Conservation (phyloP, 2,113 vertebrate genomes). For the Takifugu flavidus region DNA sequence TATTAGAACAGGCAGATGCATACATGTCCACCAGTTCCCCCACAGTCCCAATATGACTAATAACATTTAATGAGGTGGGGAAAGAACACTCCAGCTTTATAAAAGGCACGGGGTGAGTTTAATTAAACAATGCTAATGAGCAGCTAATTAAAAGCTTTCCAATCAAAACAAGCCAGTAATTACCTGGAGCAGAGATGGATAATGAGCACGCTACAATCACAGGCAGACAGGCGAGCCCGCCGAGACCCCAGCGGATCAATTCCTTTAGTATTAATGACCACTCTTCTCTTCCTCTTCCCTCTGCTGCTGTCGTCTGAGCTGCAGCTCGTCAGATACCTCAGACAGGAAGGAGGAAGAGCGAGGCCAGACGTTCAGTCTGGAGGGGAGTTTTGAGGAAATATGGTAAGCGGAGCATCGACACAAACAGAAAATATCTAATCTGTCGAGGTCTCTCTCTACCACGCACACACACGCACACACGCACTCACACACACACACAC, state of each 20-base stretch:
- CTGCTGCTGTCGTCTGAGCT: conserved; percentile 38
- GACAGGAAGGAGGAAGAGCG: no score
- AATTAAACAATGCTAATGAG: conserved; percentile 79
- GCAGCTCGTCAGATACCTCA: no score
- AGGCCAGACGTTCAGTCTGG: no score
- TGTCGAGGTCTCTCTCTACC: no score
- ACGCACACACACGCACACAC: no score
- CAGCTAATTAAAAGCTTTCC: conserved; percentile 75
- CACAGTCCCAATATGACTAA: conserved; percentile 33
- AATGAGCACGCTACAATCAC: conserved; percentile 69
- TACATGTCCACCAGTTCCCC: conserved; percentile 16
- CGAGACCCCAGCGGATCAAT: conserved; percentile 64
- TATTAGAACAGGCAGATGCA: conserved; percentile 18
- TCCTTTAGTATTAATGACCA: conserved; percentile 59
- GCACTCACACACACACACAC: no score
- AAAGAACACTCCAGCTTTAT: conserved; percentile 54
- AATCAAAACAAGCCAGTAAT: conserved; percentile 75
- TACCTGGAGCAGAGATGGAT: conserved; percentile 69
- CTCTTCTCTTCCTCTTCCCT: conserved; percentile 36
- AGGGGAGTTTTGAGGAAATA: no score
- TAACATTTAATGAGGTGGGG: conserved; percentile 55
- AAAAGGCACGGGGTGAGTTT: conserved; percentile 71
- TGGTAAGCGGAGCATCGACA: no score
- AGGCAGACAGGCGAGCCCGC: conserved; percentile 52
- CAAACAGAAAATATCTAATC: no score